Conservation (phyloP, 2,113 vertebrate genomes). For the Microtus richardsoni region DNA sequence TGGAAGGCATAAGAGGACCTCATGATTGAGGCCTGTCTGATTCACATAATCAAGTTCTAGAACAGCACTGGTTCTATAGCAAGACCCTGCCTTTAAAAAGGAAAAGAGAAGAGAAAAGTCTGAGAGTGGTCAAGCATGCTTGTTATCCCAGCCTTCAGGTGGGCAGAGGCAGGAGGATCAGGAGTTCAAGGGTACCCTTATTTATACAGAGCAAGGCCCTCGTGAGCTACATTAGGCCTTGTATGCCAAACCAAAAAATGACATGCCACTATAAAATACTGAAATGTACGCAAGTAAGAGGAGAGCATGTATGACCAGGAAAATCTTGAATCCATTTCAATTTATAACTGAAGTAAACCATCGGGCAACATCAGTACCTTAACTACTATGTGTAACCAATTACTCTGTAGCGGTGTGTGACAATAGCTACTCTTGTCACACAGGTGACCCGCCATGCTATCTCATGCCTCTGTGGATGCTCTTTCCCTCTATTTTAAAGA, state of each 20-base stretch:
- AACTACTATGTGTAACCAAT: conserved; percentile 32
- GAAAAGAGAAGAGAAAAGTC: neutral
- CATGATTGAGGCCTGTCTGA: neutral
- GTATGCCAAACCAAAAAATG: neutral
- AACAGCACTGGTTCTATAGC: neutral
- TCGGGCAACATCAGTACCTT: conserved; percentile 12
- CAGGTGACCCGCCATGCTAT: neutral
- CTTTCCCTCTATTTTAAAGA: conserved; percentile 21
- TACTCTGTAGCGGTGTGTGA: conserved; percentile 5
- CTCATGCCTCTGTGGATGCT: neutral
- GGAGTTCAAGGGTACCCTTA: neutral
- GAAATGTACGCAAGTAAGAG: conserved; percentile 16
- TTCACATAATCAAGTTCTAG: neutral
- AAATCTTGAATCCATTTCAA: conserved; percentile 48
- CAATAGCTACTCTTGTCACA: conserved; percentile 24
- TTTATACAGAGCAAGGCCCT: neutral
- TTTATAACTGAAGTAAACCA: conserved; percentile 53
- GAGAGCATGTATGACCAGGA: conserved; percentile 21
- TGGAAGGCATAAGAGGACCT: neutral
- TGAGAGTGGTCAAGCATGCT: neutral
- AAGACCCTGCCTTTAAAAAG: neutral
- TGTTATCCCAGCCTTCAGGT: neutral
- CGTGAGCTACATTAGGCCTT: neutral
- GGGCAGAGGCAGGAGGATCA: neutral
- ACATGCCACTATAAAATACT: neutral